These are phyloP conservation scores for Crotalus horridus DNA, from an alignment of 2,113 vertebrate genomes.

Conservation along the genomic window DNA sequence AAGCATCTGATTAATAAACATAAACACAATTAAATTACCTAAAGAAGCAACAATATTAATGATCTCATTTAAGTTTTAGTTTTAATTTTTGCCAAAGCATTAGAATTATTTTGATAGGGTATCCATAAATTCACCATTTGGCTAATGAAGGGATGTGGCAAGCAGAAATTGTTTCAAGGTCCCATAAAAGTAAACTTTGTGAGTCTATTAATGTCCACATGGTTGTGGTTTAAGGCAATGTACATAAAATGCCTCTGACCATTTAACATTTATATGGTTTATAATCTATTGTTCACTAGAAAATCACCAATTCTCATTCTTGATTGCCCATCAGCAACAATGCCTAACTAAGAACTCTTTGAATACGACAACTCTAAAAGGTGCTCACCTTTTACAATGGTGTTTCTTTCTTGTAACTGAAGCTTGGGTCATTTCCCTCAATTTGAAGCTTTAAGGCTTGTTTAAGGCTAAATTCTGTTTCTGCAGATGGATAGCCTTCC, in stretches of 20 bases:
- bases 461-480: conserved; percentile 95
- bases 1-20: not conserved
- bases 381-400: conserved; percentile 86
- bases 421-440: conserved; percentile 88
- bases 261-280: not conserved
- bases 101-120: not conserved
- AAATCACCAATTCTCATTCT: not conserved
- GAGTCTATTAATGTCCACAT: not conserved
- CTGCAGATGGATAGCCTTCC: conserved; percentile 87
- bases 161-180: not conserved
- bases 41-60: not conserved
- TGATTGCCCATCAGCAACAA: not conserved
- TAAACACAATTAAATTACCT: not conserved
- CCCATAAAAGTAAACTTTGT: not conserved
- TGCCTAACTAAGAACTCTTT: not conserved
- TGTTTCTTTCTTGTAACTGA: conserved; percentile 98
- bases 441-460: conserved; percentile 98
- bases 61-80: not conserved
- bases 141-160: not conserved
- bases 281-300: not conserved
- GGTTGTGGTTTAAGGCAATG: not conserved
- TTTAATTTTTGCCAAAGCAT: not conserved
- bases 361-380: not conserved
- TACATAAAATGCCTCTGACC: not conserved
- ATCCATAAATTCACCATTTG: not conserved